Evolutionary conservation across 2,113 vertebrate genomes (phyloP), one percentile per base, ranked within the genome.

Genomic region (Ictalurus furcatus): DNA sequence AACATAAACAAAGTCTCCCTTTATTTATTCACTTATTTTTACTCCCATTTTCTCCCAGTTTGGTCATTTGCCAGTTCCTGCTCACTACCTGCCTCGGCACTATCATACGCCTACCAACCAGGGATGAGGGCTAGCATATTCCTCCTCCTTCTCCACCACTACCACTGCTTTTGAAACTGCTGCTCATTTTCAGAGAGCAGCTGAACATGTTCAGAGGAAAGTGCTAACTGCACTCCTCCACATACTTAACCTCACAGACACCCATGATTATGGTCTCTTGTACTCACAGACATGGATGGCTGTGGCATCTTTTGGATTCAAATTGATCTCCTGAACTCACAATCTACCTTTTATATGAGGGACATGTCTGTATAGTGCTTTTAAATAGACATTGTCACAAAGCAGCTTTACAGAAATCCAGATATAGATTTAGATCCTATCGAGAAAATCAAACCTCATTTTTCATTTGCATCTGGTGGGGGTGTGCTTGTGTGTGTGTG

Each of bases 1-100:
- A 92, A 92, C 86, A 65, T 69, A 54, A 81, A 92, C 90, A 92
- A 88, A 23, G 44, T 73, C 52, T 73, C 19, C 37, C 13, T 76
- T 76, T 25, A 76, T 79, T 79, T 78, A 52, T 30, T 79, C 4
- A 1, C 12, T 52, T 79, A 44, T 79, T 28, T 79, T 52, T 52
- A 52, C 1, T 25, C 25, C 9, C 25, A n/a, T 54, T 54, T 56
- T 56, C 14, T 54, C 19, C 4, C 12, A 44, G 30, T 37, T 37
- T 74, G 25, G 25, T 34, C 16, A 56, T 78, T 78, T 52, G 23
- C 74, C 44, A 78, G 9, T 48, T 48, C 37, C 78, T 80, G 74
- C 12, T 23, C 19, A 54, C 25, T 54, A 52, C 1, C 12, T 52
- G 52, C 9, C 12, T 79, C 21, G 3, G 5, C 1, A 71, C 13